These are phyloP conservation scores for Aporophyla lueneburgensis DNA, from an alignment of 2,888 invertebrate genomes.

Conservation along the genomic window DNA sequence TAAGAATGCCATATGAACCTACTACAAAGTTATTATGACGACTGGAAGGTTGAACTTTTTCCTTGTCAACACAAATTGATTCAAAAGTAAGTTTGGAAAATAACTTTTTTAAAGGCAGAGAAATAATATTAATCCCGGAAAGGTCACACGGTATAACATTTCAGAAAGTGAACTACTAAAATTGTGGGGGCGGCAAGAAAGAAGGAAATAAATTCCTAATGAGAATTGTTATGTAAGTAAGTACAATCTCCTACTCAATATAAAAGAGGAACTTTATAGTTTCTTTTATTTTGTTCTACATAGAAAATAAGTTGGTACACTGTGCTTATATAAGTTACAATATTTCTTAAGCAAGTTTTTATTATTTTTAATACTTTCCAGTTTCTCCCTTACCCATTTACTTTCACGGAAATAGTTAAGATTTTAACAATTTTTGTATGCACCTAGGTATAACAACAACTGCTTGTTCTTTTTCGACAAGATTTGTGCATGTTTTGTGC, in stretches of 20 bases:
- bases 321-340: not conserved
- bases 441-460: not conserved
- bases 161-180: slow-evolving; percentile 20
- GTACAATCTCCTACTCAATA: not conserved
- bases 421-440: not conserved
- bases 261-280: not conserved
- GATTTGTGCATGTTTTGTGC: not conserved
- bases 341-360: not conserved
- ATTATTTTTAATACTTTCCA: slow-evolving; percentile 13
- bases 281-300: slow-evolving; percentile 4
- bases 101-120: not conserved
- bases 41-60: not conserved
- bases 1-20: not conserved
- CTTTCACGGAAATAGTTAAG: not conserved
- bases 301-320: slow-evolving; percentile 4
- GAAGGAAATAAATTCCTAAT: not conserved
- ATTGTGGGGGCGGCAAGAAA: slow-evolving; percentile 14
- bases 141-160: slow-evolving; percentile 23
- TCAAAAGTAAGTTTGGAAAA: not conserved
- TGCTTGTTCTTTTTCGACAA: not conserved
- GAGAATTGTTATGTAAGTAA: not conserved
- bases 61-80: not conserved
- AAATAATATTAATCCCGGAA: slow-evolving; percentile 16
- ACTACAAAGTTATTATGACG: not conserved
- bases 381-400: not conserved